Evolutionary conservation across 2,797 vertebrate species (phyloP).

Genomic region (Pteronotus mesoamericanus): DNA sequence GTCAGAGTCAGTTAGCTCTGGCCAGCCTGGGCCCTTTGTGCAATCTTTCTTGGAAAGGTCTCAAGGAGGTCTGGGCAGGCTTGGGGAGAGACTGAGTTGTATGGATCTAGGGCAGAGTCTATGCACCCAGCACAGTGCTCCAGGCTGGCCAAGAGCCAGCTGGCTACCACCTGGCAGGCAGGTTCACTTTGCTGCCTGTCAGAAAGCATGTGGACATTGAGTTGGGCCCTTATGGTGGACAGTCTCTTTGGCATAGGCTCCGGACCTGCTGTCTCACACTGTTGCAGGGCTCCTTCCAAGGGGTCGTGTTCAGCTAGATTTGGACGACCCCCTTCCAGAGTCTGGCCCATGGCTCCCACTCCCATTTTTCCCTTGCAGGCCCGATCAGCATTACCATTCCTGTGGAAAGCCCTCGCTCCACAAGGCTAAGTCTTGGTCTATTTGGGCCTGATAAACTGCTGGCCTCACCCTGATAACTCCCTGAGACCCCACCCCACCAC

Average conservation of each 20-base stretch:
- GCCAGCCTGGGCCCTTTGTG: neutral
- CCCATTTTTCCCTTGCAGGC: neutral
- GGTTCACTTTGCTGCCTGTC: neutral
- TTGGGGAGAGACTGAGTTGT: neutral
- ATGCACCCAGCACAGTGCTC: conserved; percentile 29
- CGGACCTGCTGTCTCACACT: neutral
- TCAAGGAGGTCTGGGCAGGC: neutral
- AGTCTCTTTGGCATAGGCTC: neutral
- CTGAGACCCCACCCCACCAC: neutral
- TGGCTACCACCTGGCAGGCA: neutral
- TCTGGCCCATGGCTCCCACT: neutral
- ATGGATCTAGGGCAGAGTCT: neutral
- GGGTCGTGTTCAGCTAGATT: neutral
- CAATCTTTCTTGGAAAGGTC: neutral
- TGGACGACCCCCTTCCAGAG: neutral
- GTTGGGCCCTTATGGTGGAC: neutral
- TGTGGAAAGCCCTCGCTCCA: neutral
- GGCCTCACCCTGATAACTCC: neutral
- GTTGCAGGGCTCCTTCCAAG: too few relatives aligned
- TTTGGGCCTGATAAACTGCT: neutral
- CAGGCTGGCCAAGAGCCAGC: neutral
- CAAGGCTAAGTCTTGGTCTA: neutral
- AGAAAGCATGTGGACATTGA: neutral
- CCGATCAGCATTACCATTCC: neutral
- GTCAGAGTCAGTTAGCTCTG: neutral